Percentiles rank a stretch among this genome's conserved stretches.
phyloP scores from a whole-genome alignment of 1,140 invertebrate genomes.

The Zelostemma sp. region DNA sequence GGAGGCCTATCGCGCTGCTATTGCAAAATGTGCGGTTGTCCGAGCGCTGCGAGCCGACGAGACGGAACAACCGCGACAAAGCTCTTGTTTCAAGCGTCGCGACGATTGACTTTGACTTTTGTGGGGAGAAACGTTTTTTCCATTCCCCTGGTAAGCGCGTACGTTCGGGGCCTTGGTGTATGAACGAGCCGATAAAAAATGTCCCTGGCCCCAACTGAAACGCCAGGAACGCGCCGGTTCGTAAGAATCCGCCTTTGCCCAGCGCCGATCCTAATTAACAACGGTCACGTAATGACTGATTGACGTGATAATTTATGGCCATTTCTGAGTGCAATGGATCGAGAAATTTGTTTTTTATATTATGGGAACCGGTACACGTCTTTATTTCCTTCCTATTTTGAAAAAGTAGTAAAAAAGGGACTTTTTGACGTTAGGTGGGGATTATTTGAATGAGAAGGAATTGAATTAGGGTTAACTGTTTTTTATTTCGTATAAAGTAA shows the following conservation, averaged over 20 bases:
- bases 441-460: neutral
- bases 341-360: too few species aligned
- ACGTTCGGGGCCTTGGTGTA: neutral
- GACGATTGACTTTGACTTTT: too few species aligned
- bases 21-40: neutral
- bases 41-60: too few species aligned
- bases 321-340: too few species aligned
- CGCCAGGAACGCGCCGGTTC: conserved; percentile 11
- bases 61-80: neutral
- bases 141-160: conserved; percentile 8
- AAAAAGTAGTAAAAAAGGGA: neutral
- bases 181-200: conserved; percentile 10
- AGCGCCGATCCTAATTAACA: conserved; percentile 27
- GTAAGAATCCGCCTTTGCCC: conserved; percentile 13
- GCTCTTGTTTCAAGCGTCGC: too few species aligned
- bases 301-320: too few species aligned
- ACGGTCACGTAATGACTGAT: conserved; percentile 10
- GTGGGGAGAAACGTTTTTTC: neutral
- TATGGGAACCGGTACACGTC: too few species aligned
- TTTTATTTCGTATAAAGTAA: too few species aligned
- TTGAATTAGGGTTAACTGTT: too few species aligned
- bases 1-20: neutral
- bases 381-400: conserved; percentile 3
- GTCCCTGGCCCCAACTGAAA: conserved; percentile 11
- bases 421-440: neutral